phyloP scores from a whole-genome alignment of 2,888 invertebrate species.

The Acholoe squamosa region DNA sequence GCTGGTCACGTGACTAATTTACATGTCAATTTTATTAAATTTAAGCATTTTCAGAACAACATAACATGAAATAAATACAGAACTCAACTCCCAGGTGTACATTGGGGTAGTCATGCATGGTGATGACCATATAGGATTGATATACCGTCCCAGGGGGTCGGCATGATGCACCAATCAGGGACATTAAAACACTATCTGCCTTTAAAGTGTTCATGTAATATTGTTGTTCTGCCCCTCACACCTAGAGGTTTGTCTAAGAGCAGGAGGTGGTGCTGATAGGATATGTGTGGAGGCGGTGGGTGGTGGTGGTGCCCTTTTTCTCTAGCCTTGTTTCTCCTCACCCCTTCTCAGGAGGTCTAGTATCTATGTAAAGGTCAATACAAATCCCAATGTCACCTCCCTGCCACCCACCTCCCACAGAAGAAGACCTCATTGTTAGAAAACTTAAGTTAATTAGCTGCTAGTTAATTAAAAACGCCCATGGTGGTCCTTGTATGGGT shows the following conservation, averaged over 20 bases:
- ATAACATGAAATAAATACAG: too few relatives aligned
- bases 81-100: too few relatives aligned
- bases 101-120: too few relatives aligned
- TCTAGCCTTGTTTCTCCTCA: neutral
- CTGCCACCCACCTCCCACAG: neutral
- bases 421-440: neutral
- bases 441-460: constrained; percentile 18
- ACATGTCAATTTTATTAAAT: too few relatives aligned
- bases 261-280: too few relatives aligned
- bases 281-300: neutral
- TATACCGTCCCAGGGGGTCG: too few relatives aligned
- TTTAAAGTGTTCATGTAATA: constrained; percentile 13
- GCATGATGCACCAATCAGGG: too few relatives aligned
- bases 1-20: too few relatives aligned
- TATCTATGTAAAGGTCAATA: constrained; percentile 5
- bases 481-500: neutral
- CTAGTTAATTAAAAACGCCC: neutral
- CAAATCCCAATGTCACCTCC: neutral
- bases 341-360: too few relatives aligned
- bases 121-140: too few relatives aligned
- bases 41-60: too few relatives aligned
- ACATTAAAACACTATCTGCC: neutral
- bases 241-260: constrained; percentile 1
- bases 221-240: neutral
- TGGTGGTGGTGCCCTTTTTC: neutral